Evolutionary conservation across 2,888 invertebrate species (phyloP), one percentile per base, ranked within the genome.

Genomic region (Lepetodrilus schrolli): DNA sequence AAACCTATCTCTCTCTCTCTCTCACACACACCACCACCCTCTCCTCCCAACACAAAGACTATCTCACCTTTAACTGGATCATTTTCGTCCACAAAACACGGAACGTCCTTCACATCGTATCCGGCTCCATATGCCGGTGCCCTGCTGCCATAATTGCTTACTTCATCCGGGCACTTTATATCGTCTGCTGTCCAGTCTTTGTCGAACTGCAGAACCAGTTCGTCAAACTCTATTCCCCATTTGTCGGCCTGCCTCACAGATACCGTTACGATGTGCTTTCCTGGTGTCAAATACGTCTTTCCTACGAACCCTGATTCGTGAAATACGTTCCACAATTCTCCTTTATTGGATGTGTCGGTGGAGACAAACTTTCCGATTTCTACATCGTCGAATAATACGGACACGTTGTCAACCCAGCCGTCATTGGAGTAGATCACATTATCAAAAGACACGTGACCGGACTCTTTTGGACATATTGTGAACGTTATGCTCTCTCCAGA

Each of bases 141-240:
- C n/a, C n/a, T n/a, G n/a, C n/a, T n/a, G n/a, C n/a, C n/a, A n/a
- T n/a, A n/a, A n/a, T n/a, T n/a, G n/a, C n/a, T n/a, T n/a, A n/a
- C n/a, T n/a, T n/a, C n/a, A n/a, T n/a, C n/a, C n/a, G n/a, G n/a
- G n/a, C 58, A 58, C 3, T 58, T 1, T 17, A 58, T 21, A n/a
- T 58, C 26, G 58, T 58, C 34, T n/a, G n/a, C n/a, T n/a, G n/a
- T n/a, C n/a, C n/a, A n/a, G 43, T 43, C 10, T 43, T 43, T 4
- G n/a, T 10, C 3, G n/a, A 43, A 13, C 43, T 17, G 13, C 43
- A 43, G 17, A 1, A 43, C 43, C 58, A 58, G 30, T 17, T 23
- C 58, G 34, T 58, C 58, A n/a, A 58, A 30, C 13, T 58, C 58
- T 2, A 58, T 34, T 26, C 58, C 58, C 26, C 30, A 58, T n/a